Conservation (phyloP, 2,113 vertebrate species). For the Chelonoidis abingdonii region DNA sequence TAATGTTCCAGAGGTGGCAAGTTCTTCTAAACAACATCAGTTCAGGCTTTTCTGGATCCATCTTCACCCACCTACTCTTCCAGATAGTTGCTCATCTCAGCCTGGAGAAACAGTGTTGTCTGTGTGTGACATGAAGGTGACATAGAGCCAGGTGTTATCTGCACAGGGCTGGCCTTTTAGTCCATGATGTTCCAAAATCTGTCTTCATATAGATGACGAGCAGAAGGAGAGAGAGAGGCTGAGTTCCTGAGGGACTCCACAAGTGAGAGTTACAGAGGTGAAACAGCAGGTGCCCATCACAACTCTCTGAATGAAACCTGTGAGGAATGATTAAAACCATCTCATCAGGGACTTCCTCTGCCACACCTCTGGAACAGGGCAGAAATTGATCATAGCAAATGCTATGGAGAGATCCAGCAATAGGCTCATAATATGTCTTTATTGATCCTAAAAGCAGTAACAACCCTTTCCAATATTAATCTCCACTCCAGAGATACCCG, state of each 20-base stretch:
- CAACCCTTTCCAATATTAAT: background rate
- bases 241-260: background rate
- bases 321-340: background rate
- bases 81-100: slow-evolving; percentile 2
- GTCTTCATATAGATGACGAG: background rate
- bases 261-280: background rate
- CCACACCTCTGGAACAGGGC: background rate
- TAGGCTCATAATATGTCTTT: background rate
- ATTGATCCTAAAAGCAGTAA: background rate
- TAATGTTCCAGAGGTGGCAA: background rate
- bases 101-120: background rate
- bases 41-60: background rate
- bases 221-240: background rate
- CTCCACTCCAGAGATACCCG: background rate
- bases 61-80: slow-evolving; percentile 20
- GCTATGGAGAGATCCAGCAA: background rate
- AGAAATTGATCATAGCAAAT: background rate
- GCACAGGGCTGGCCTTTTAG: background rate
- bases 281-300: background rate
- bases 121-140: background rate
- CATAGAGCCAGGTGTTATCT: background rate
- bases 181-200: background rate
- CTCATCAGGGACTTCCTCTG: background rate
- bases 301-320: background rate
- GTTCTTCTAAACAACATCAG: background rate